Base-by-base conservation (phyloP, 2,113 vertebrate genomes). In the Casuarius casuarius region DNA sequence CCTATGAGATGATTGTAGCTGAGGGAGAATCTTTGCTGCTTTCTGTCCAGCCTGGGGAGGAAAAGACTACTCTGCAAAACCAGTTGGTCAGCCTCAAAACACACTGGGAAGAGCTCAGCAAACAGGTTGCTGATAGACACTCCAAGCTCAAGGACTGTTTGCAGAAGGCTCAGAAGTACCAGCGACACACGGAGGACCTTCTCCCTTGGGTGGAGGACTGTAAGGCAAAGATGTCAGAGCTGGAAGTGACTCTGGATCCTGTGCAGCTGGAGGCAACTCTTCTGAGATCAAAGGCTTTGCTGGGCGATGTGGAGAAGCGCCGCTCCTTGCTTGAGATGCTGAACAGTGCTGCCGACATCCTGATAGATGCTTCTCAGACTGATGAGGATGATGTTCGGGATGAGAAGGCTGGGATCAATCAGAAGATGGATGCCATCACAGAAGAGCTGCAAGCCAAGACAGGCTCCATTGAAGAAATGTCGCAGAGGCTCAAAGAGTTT, bases 351-450 rank as follows among this genome's bases (percentile, higher is more conserved):
- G 99, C 99, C 2, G 99, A 99, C 92, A 97, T 98, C 97, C 98
- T 99, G 74, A 98, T 99, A 8, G 99, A 99, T 12, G 99, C 98
- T 25, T 99, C 99, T 91, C 98, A 99, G 10, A 78, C 97, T 1
- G 99, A 99, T 7, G 99, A 99, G 95, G 99, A 99, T 19, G 99
- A 98, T 74, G 96, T 99, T 23, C 98, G 99, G 26, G 99, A 99
- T 68, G 98, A 99, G 97, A 99, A 99, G 95, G 99, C 99, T 5
- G 94, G 96, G 71, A 97, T 99, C 95, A 99, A 99, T 95, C 99
- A 98, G 59, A 98, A 98, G 87, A 97, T 99, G 97, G 99, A 99
- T 78, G 91, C 97, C 51, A 98, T 99, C 83, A 98, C 98, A 1
- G 99, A 99, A 88, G 97, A 97, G 83, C 97, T 99, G 25, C 99